Evolutionary conservation across 2,888 invertebrate species (phyloP).

Genomic region (Morpho deidamia): DNA sequence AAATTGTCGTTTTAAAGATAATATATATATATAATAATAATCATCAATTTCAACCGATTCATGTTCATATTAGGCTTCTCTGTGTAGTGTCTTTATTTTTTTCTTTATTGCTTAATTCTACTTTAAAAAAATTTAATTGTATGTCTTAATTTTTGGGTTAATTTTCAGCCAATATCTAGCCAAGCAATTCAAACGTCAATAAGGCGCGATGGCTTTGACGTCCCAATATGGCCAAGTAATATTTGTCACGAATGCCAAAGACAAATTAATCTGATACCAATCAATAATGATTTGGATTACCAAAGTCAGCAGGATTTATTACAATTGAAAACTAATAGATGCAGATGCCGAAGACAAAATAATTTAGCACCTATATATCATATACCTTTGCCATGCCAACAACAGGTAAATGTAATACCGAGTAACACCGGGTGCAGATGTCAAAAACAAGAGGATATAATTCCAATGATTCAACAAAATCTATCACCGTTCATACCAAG

Average conservation of each 20-base stretch:
- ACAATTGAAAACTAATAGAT: neutral
- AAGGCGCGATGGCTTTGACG: constrained; percentile 19
- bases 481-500: neutral
- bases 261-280: neutral
- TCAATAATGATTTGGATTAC: neutral
- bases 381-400: no score
- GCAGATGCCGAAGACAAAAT: neutral
- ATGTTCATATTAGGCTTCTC: no score
- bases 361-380: neutral
- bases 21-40: no score
- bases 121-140: neutral
- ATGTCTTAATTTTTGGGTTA: neutral
- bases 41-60: no score
- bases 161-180: constrained; percentile 32
- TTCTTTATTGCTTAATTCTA: no score
- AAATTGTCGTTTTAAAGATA: no score
- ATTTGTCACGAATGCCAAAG: neutral
- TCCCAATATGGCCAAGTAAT: constrained; percentile 12
- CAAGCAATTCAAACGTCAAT: constrained; percentile 27
- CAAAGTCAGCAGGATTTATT: neutral
- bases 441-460: neutral
- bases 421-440: neutral
- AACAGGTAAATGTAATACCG: no score
- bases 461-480: neutral
- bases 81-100: no score